Evolutionary conservation across 2,797 vertebrate genomes (phyloP).

Genomic region (Takifugu ocellatus): DNA sequence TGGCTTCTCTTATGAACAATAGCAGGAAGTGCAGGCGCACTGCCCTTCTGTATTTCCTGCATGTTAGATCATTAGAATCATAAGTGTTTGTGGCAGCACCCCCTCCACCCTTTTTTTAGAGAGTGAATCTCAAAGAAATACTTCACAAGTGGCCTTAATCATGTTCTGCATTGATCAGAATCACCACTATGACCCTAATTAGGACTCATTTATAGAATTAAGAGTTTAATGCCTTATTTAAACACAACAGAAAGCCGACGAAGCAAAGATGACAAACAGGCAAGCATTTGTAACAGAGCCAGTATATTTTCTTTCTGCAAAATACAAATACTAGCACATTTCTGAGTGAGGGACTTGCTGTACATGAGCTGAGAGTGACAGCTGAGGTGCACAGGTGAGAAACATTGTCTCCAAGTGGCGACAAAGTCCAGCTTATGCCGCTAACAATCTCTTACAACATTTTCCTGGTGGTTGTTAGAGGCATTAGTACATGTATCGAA

Average conservation of each 20-base stretch:
- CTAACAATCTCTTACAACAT: slow-evolving; percentile 82
- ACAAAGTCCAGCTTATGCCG: slow-evolving; percentile 97
- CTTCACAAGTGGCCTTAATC: too few relatives aligned
- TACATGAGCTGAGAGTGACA: slow-evolving; percentile 83
- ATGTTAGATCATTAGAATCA: too few relatives aligned
- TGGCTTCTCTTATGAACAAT: too few relatives aligned
- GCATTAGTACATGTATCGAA: slow-evolving; percentile 23
- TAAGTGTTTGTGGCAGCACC: too few relatives aligned
- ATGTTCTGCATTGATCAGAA: too few relatives aligned
- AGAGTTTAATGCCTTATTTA: too few relatives aligned
- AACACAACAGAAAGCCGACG: background rate
- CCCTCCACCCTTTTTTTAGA: too few relatives aligned
- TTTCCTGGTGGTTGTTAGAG: slow-evolving; percentile 65
- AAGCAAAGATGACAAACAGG: slow-evolving; percentile 47
- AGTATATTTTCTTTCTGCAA: slow-evolving; percentile 87
- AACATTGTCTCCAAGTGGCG: slow-evolving; percentile 89
- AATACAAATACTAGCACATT: slow-evolving; percentile 94
- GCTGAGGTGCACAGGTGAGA: slow-evolving; percentile 83
- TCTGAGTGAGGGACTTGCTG: slow-evolving; percentile 84
- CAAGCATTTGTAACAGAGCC: slow-evolving; percentile 86
- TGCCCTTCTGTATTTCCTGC: too few relatives aligned
- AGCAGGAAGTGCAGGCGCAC: too few relatives aligned
- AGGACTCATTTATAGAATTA: too few relatives aligned
- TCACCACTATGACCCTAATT: too few relatives aligned
- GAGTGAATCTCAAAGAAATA: too few relatives aligned